A percentile compares a stretch with the other conserved stretches of the same genome.
phyloP scores from a whole-genome alignment of 2,113 vertebrate genomes.

The Centropus bengalensis region DNA sequence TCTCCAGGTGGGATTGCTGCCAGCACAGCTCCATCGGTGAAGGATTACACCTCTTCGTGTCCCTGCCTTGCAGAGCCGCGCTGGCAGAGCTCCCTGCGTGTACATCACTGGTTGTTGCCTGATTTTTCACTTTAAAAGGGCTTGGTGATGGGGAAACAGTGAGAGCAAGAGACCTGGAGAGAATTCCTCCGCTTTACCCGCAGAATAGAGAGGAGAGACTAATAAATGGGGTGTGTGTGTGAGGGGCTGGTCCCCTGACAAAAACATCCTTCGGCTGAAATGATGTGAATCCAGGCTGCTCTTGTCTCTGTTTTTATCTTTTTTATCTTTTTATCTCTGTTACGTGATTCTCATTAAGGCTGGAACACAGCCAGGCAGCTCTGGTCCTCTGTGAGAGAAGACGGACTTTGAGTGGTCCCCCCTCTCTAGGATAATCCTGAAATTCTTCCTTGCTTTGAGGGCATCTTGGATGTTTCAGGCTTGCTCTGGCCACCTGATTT shows the following conservation, averaged over 20 bases:
- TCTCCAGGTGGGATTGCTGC: not conserved
- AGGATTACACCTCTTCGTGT: constrained; percentile 17
- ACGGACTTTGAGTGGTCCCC: not conserved
- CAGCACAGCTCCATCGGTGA: not conserved
- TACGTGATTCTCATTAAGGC: not conserved
- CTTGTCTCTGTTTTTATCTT: too few relatives aligned
- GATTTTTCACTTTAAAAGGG: constrained; percentile 18
- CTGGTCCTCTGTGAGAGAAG: not conserved
- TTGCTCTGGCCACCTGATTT: not conserved
- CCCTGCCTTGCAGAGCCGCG: not conserved
- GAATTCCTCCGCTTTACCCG: not conserved
- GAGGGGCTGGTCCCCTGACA: constrained; percentile 11
- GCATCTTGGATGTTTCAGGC: not conserved
- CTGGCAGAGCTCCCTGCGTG: not conserved
- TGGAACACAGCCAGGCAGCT: not conserved
- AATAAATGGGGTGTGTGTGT: constrained; percentile 18
- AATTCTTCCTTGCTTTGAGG: not conserved
- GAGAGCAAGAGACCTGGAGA: not conserved
- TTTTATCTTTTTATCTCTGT: not conserved
- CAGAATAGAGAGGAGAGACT: not conserved
- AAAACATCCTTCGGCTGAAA: not conserved
- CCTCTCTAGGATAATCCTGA: not conserved
- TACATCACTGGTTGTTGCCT: not conserved
- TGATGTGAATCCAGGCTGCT: constrained; percentile 5
- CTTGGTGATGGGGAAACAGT: not conserved